Evolutionary conservation across 2,888 invertebrate genomes (phyloP).

Genomic region (Mamestra brassicae): DNA sequence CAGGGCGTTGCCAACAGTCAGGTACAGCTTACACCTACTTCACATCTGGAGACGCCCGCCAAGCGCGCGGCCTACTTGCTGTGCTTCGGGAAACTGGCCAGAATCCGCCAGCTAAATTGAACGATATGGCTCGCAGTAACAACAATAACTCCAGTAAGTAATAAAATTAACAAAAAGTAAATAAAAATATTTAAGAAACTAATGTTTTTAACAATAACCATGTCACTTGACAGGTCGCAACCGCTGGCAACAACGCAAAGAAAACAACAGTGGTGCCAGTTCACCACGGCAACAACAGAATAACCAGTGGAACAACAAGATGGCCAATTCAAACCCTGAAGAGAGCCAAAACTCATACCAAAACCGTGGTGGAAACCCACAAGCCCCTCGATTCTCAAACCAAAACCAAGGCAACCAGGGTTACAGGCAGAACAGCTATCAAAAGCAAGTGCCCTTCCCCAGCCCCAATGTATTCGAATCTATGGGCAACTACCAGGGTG

Average conservation of each 20-base stretch:
- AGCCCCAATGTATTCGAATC: constrained; percentile 91
- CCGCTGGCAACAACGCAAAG: constrained; percentile 92
- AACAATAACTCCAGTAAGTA: constrained; percentile 86
- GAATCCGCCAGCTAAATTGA: constrained; percentile 94
- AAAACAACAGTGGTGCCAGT: constrained; percentile 87
- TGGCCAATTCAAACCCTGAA: constrained; percentile 81
- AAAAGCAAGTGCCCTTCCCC: constrained; percentile 90
- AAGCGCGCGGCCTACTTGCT: constrained; percentile 97
- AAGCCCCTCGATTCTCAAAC: constrained; percentile 90
- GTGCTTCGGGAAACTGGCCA: constrained; percentile 98
- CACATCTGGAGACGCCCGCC: constrained; percentile 97
- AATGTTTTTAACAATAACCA: not conserved
- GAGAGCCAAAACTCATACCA: constrained; percentile 81
- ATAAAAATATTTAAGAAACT: not conserved
- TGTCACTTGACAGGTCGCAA: constrained; percentile 84
- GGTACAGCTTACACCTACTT: constrained; percentile 99
- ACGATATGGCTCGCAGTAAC: constrained; percentile 93
- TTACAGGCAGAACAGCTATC: constrained; percentile 88
- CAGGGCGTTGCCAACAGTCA: constrained; percentile 97
- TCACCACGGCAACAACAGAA: constrained; percentile 89
- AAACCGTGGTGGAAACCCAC: constrained; percentile 80
- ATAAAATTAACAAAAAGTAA: not conserved
- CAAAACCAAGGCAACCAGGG: constrained; percentile 84
- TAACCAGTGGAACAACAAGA: constrained; percentile 90
- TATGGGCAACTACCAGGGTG: constrained; percentile 90